Base-by-base conservation (phyloP, 2,113 vertebrate species). In the Brienomyrus brachyistius region DNA sequence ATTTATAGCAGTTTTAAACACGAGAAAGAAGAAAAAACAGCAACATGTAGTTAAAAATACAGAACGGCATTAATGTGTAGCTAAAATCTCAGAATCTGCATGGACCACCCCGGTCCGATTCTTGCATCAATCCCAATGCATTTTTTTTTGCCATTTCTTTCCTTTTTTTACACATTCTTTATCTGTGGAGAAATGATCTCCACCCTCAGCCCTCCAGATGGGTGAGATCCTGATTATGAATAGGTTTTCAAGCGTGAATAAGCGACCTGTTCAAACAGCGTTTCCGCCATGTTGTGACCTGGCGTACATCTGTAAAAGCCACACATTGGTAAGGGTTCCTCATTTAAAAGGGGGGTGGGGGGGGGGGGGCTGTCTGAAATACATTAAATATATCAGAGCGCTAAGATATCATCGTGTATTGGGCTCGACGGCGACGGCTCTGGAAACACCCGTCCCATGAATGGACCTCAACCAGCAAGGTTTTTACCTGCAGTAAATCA, bases 401-500 rank as follows among this genome's bases (percentile, higher is more conserved):
- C 59, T 15, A 87, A 92, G 92, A 93, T 94, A 92, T 82, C 88
- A 93, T 94, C 92, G 74, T 90, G 90, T 90, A 92, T 74, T 90
- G 89, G 54, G 88, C 90, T 91, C 91, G n/a, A 90, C 91, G 89
- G 91, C 89, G 91, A 92, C 92, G 89, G 47, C 90, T 89, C 90
- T 40, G 90, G 51, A 90, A 85, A 85, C 88, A 89, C 54, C 88
- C 77, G 88, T 21, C 62, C 89, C 88, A 51, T 90, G 90, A 92
- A 93, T 91, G 90, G 92, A 87, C 89, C 90, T 62, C 93, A 93
- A 90, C 82, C 92, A 21, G 89, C 88, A 90, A 92, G 93, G 93
- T 95, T 96, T 96, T 95, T 92, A 92, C 96, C 95, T 93, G 93
- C 95, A 96, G 94, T 96, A 95, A 96, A 96, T 96, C 95, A 96